Evolutionary conservation across 2,113 vertebrate genomes (phyloP).

Genomic region (Gracilinanus agilis): DNA sequence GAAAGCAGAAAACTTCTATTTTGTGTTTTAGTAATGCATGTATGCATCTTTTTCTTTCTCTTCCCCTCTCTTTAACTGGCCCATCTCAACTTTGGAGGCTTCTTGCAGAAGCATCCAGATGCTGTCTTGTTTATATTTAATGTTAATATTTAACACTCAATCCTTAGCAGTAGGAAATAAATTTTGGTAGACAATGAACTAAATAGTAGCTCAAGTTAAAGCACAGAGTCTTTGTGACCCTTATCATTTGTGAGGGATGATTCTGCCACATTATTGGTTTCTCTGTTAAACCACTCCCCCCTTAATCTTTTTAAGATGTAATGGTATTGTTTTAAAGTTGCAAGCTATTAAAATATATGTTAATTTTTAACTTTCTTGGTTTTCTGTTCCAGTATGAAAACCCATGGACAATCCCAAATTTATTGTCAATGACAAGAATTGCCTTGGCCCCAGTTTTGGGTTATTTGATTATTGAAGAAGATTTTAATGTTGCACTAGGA

Average conservation of each 20-base stretch:
- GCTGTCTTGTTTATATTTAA: background rate
- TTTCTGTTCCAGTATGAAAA: conserved; percentile 93
- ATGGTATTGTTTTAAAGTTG: background rate
- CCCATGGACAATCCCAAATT: conserved; percentile 98
- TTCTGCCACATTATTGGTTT: background rate
- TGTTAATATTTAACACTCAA: background rate
- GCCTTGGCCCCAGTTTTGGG: conserved; percentile 93
- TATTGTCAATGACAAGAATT: conserved; percentile 95
- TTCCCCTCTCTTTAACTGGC: background rate
- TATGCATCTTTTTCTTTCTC: background rate
- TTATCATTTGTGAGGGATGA: background rate
- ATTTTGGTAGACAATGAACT: conserved; percentile 5
- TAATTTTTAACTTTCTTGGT: conserved; percentile 54
- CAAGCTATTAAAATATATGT: conserved; percentile 25
- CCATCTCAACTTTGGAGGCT: background rate
- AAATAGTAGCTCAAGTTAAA: conserved; percentile 40
- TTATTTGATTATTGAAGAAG: conserved; percentile 94
- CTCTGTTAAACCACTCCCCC: background rate
- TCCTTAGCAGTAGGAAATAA: background rate
- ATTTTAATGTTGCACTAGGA: conserved; percentile 93
- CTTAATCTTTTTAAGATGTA: background rate
- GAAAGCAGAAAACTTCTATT: background rate
- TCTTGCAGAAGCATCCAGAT: background rate
- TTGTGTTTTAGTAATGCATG: background rate
- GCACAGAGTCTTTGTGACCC: conserved; percentile 1